Evolutionary conservation across 1,140 invertebrate genomes (phyloP), one percentile per base, ranked within the genome.

Genomic region (Amyelois transitella): DNA sequence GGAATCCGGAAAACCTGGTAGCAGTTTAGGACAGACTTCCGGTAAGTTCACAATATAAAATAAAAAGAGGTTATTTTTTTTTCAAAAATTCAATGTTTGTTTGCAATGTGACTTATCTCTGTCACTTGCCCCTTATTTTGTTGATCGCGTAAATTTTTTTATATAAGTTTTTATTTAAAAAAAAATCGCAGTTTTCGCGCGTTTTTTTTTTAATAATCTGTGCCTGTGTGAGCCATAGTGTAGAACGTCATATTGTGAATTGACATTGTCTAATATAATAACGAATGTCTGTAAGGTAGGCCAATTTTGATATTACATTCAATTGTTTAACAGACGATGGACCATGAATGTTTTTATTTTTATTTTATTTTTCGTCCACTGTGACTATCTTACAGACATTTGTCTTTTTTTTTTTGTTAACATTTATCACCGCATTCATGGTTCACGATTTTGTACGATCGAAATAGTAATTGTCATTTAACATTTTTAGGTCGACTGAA

Each of bases 241-340:
- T 64, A 71, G 32, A 38, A 61, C 61, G 82, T 79, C 76, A 81
- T 80, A 77, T 81, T 84, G 83, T 81, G 83, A 86, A 87, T 81
- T 81, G 77, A 75, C 74, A 73, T 84, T 84, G 79, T 62, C 43
- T 58, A 53, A 67, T 63, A 69, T 66, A 60, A 69, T 64, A 72
- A 77, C 73, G 75, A 82, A 79, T 83, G 84, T 87, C 84, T 87
- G 84, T 87, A 87, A 87, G 86, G 86, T 88, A 89, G 88, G 88
- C 81, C 81, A 65, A 59, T 68, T 84, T 77, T 68, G 49, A 59
- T 67, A 52, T 55, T 67, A 66, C 69, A 72, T 60, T 38, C 51
- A 60, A 52, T 49, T 69, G 65, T 69, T 57, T 32, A 62, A 72
- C 74, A 70, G 58, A 65, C 79, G 74, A 65, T 53, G 81, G 78